Evolutionary conservation across 2,888 invertebrate genomes (phyloP), one percentile per base, ranked within the genome.

Genomic region (Drosophila maculinotata): DNA sequence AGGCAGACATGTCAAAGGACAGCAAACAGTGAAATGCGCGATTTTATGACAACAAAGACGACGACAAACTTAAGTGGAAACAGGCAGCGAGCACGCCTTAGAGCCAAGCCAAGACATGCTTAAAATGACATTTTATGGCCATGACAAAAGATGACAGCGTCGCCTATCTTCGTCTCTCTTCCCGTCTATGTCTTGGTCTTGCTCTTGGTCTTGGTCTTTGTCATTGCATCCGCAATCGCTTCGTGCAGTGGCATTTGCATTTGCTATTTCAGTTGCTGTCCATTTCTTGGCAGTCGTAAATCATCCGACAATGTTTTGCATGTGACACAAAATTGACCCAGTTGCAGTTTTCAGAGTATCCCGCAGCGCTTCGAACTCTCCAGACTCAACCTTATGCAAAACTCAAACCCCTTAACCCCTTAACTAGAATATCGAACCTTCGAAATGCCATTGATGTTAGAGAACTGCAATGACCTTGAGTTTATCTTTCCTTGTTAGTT

Each of bases 31-130:
- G 83, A 77, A 77, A 77, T 77, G 65, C 66, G 62, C 69, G 71
- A 69, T 73, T 84, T 82, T 74, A 81, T 64, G 81, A 65, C 69
- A 65, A 59, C 56, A 47, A 48, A 15, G 28, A 56, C 68, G 36
- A 48, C 48, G 53, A 59, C 56, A 33, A 52, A 67, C 76, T 82
- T 82, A 82, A 79, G 81, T 74, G 81, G 84, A 84, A 81, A 84
- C 77, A 70, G 74, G 60, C 67, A 59, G 69, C 20, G 67, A 60
- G 59, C 69, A 67, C 73, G 73, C 76, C 76, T 73, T 45, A 65
- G 38, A 59, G 59, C 56, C 39, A 68, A 47, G 57, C 53, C 49
- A 45, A 57, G 59, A 69, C 58, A 69, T 64, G 74, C 66, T 69
- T 47, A 53, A 63, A 63, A 71, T 62, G 35, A 35, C 64, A 68